Conservation (phyloP, 2,797 vertebrate species). For the Leucoraja ocellata region DNA sequence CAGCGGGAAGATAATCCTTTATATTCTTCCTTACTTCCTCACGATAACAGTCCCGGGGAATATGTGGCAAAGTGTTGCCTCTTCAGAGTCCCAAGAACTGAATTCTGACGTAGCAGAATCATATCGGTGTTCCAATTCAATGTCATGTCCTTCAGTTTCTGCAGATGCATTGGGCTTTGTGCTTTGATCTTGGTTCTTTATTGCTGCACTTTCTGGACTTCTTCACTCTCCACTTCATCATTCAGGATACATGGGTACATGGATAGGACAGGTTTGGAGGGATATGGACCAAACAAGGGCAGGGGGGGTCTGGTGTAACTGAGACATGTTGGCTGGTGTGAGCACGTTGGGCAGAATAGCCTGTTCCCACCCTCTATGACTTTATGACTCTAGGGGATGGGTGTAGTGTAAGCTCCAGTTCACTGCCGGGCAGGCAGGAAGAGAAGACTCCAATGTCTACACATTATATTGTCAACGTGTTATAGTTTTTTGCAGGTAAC, state of each 20-base stretch:
- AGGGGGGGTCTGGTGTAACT: too few relatives aligned
- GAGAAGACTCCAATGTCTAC: too few relatives aligned
- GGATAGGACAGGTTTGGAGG: too few relatives aligned
- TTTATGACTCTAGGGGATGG: too few relatives aligned
- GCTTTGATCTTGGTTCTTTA: not conserved
- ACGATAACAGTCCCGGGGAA: not conserved
- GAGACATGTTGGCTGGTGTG: too few relatives aligned
- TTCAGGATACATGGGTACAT: not conserved
- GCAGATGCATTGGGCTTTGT: not conserved
- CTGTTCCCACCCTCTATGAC: too few relatives aligned
- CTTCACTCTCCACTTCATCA: constrained; percentile 26
- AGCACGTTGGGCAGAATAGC: too few relatives aligned
- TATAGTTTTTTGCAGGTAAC: not conserved
- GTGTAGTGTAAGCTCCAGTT: too few relatives aligned
- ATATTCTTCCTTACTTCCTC: constrained; percentile 27
- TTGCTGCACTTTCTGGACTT: not conserved
- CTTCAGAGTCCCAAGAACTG: constrained; percentile 32
- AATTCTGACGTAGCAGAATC: not conserved
- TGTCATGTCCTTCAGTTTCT: not conserved
- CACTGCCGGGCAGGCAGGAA: too few relatives aligned
- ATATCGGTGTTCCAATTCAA: not conserved
- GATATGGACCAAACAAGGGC: too few relatives aligned
- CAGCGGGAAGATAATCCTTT: not conserved
- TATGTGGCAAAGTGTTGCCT: not conserved
- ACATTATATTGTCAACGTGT: not conserved